Evolutionary conservation across 2,797 vertebrate genomes (phyloP), one percentile per base, ranked within the genome.

Genomic region (Aplochiton taeniatus): DNA sequence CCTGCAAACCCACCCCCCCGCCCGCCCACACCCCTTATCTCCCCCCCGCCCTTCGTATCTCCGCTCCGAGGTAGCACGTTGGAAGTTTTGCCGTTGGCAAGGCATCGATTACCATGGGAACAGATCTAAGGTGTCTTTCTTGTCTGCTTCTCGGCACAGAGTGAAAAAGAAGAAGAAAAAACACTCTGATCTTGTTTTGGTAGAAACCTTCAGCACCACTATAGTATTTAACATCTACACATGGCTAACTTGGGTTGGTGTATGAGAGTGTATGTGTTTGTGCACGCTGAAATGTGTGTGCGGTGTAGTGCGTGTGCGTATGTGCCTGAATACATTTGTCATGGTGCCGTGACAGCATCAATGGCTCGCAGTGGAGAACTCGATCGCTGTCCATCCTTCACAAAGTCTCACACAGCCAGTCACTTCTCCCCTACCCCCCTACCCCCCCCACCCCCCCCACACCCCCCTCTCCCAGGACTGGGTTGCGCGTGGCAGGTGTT

Each of bases 401-500:
- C 31, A 3, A 31, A 31, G 6, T 6, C 31, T 6, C 13, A 13
- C 20, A 1, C 17, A 20, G 19, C 42, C 16, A 19, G 18, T 46
- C n/a, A 0, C 44, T n/a, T 56, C 8, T 44, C 16, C 0, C 44
- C 14, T 59, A 6, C 12, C 42, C 42, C 44, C 56, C 58, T 43
- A 54, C 46, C 51, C 18, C 8, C 14, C 51, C 12, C 31, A 53
- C 69, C 56, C 41, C 59, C 59, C 79, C 81, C 83, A n/a, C n/a
- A n/a, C 73, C 85, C 88, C 86, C 77, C 87, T 87, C 86, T 86
- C 60, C 72, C 61, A 75, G 73, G 77, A 72, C 76, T 82, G 89
- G 90, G 94, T 87, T 85, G 86, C 85, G 84, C 80, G 59, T 84
- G 92, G 91, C 92, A 92, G 82, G 84, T 86, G 77, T 76, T 89